Base-by-base conservation (phyloP, 1,140 invertebrate genomes). In the Oedothorax gibbosus region DNA sequence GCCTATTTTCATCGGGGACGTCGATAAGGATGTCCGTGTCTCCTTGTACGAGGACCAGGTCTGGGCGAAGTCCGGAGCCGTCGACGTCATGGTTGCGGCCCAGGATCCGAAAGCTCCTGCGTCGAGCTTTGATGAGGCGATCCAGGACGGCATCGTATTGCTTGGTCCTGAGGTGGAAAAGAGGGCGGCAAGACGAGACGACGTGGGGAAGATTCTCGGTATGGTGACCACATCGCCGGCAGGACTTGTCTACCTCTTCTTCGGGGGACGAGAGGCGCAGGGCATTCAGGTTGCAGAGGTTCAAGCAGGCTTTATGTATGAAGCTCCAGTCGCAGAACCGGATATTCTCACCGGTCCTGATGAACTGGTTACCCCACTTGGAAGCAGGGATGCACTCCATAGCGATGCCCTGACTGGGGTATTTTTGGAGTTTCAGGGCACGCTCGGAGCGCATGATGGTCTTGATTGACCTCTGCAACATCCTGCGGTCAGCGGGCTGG, bases 1-100 rank as follows among this genome's bases (percentile, higher is more conserved):
- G 1, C 14, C 69, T 15, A n/a, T 72, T 72, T 3, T 72, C 69
- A n/a, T 51, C 50, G 69, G 69, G 69, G 35, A 72, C 69, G 49
- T 72, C 69, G 7, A 57, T n/a, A 35, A 56, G 62, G 53, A 10
- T 57, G 10, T 14, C 35, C 5, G 20, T 57, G 7, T n/a, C n/a
- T n/a, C n/a, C n/a, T n/a, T n/a, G n/a, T n/a, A n/a, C n/a, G n/a
- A n/a, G n/a, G n/a, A n/a, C n/a, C n/a, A n/a, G n/a, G n/a, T n/a
- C n/a, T n/a, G n/a, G n/a, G n/a, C n/a, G n/a, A n/a, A n/a, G n/a
- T n/a, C n/a, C n/a, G n/a, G n/a, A n/a, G n/a, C n/a, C n/a, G n/a
- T n/a, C n/a, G n/a, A n/a, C n/a, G n/a, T n/a, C n/a, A n/a, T n/a
- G n/a, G n/a, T n/a, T n/a, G n/a, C n/a, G n/a, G n/a, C n/a, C n/a